Evolutionary conservation across 2,113 vertebrate species (phyloP), one percentile per base, ranked within the genome.

Genomic region (Emydura subglobosa): DNA sequence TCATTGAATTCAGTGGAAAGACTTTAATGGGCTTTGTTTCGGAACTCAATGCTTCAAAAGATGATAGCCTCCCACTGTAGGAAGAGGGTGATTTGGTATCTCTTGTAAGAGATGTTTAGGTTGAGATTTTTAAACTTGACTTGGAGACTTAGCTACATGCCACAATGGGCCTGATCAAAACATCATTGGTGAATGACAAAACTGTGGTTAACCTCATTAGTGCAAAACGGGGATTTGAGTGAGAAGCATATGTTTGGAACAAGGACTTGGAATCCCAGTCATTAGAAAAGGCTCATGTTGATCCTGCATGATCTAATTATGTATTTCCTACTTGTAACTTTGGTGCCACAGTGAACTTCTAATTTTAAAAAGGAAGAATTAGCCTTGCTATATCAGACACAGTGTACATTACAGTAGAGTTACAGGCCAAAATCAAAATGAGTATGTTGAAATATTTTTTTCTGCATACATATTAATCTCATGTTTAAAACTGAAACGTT

Each of bases 291-390:
- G 59, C 16, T 88, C 13, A 12, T 65, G 47, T 13, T 42, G 34
- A 17, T 90, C 57, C 55, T 79, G 39, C 6, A 21, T 31, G 65
- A 90, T 25, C 53, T 53, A 53, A 53, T 49, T 10, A 76, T 29
- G 44, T 86, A 31, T 47, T 19, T 74, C 61, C 55, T 27, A 0
- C 14, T 4, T 34, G 24, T 65, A 55, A 83, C 50, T 88, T 61
- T 19, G 85, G 49, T 1, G 3, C n/a, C 25, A 89, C 21, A 31
- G 51, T 0, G 0, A 82, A 51, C 12, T 83, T 80, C 47, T 42
- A 82, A 44, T 83, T 82, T 49, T 89, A 87, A 83, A 86, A 61
- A 65, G 10, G 0, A 82, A 93, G 89, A 90, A 86, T 21, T 83
- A 1, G 3, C 2, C 25, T 53, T 72, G 22, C 68, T 68, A 68